Conservation (phyloP, 2,888 invertebrate species). For the Idaea straminata region DNA sequence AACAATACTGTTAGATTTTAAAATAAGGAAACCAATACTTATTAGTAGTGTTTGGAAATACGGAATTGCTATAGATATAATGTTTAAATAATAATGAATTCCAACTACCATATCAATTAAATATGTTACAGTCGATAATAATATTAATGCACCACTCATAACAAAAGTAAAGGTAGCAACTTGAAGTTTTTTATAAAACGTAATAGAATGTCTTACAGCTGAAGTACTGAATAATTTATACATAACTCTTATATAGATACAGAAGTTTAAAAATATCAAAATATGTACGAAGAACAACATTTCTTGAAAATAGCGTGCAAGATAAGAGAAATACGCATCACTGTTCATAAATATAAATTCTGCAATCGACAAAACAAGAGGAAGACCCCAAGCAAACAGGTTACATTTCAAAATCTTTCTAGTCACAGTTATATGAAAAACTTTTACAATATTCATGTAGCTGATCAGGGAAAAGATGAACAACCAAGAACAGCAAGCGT, state of each 20-base stretch:
- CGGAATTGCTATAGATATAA: neutral
- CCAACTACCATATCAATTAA: neutral
- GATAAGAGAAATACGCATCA: neutral
- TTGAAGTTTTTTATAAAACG: neutral
- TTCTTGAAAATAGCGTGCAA: neutral
- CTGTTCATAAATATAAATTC: neutral
- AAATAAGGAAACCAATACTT: neutral
- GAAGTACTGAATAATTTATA: neutral
- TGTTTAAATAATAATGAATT: too few relatives aligned
- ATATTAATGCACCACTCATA: slow-evolving; percentile 1
- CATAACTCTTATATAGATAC: neutral
- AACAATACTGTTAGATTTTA: neutral
- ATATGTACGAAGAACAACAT: neutral
- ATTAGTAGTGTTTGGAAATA: neutral
- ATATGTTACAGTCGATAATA: neutral
- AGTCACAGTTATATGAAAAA: neutral
- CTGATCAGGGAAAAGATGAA: neutral
- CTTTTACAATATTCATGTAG: slow-evolving; percentile 2
- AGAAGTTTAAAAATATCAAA: neutral
- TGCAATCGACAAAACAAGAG: too few relatives aligned
- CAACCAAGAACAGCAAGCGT: neutral
- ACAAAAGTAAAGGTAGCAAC: neutral
- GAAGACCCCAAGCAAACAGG: slow-evolving; percentile 4
- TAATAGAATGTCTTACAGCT: neutral
- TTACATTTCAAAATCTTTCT: slow-evolving; percentile 6